Evolutionary conservation across 2,888 invertebrate genomes (phyloP), one percentile per base, ranked within the genome.

Genomic region (Cremastobaeus sp.): DNA sequence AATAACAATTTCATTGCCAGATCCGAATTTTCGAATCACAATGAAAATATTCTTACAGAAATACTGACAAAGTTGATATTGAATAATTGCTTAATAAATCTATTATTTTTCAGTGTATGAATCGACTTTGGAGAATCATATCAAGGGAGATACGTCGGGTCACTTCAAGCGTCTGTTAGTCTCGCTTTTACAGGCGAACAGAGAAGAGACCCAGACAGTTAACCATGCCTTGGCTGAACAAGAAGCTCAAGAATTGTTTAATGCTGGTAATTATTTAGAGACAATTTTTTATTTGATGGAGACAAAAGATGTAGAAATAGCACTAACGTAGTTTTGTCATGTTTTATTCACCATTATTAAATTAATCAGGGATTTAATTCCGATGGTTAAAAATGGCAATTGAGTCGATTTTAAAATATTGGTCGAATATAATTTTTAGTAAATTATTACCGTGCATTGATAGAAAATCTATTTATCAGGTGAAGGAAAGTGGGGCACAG

Each of bases 91-190:
- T 15, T 1, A 34, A 17, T 32, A 18, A 18, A 25, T 35, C 12
- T 20, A 39, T 17, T 39, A 3, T 14, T 17, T 59, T 69, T 37
- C 86, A 95, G 96, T 96, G 84, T 96, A 94, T 88, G 93, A 92
- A 79, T 94, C 92, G 87, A 88, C 92, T 68, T 88, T 98, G 76
- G 97, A 97, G 85, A 92, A 92, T 4, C 96, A 96, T 85, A 89
- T 98, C 80, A 94, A 94, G 85, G 95, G 94, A 50, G 98, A 98
- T 87, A 97, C 97, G 4, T 96, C 96, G 8, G 98, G 98, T n/a
- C 95, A 96, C 88, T 98, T 98, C 89, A 95, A 95, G 89, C 91
- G 96, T 69, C 90, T 98, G 48, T 92, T 97, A 81, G 94, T 98
- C 15, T 96, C 97, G 0, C 89, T 96, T 52, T 93, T 93, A 79